A percentile compares a stretch with the other conserved stretches of the same genome.
These are phyloP conservation scores for Pterobdella sp. DNA, from an alignment of 2,888 invertebrate genomes.

Conservation along the genomic window DNA sequence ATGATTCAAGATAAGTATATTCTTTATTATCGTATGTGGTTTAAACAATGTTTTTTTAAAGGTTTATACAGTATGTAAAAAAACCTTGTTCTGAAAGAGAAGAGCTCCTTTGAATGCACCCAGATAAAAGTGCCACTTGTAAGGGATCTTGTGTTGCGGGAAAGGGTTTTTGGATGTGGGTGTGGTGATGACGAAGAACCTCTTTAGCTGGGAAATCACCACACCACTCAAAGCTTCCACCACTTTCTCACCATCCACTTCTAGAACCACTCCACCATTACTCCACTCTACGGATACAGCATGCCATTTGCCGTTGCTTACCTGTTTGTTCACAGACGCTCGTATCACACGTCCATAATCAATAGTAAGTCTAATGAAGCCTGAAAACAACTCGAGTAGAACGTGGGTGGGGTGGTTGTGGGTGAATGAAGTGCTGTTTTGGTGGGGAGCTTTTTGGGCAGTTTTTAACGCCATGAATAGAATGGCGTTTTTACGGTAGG, in stretches of 20 bases:
- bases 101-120: not conserved
- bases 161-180: too few species aligned
- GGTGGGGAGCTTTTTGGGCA: not conserved
- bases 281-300: conserved; percentile 23
- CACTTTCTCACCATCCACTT: conserved; percentile 7
- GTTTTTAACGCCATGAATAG: not conserved
- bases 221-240: not conserved
- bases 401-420: not conserved
- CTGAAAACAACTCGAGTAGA: not conserved
- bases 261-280: conserved; percentile 3
- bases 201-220: not conserved
- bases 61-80: not conserved
- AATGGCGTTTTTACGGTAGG: not conserved
- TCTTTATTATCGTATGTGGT: not conserved
- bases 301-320: conserved; percentile 26
- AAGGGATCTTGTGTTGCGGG: conserved; percentile 1
- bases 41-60: not conserved
- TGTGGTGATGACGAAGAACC: too few species aligned
- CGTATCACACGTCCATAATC: not conserved
- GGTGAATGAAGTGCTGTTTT: not conserved
- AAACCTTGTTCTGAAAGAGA: conserved; percentile 16
- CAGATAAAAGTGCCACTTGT: not conserved
- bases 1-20: not conserved
- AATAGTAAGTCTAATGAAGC: not conserved
- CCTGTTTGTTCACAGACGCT: not conserved